Evolutionary conservation across 2,797 vertebrate species (phyloP).

Genomic region (Chelon auratus): DNA sequence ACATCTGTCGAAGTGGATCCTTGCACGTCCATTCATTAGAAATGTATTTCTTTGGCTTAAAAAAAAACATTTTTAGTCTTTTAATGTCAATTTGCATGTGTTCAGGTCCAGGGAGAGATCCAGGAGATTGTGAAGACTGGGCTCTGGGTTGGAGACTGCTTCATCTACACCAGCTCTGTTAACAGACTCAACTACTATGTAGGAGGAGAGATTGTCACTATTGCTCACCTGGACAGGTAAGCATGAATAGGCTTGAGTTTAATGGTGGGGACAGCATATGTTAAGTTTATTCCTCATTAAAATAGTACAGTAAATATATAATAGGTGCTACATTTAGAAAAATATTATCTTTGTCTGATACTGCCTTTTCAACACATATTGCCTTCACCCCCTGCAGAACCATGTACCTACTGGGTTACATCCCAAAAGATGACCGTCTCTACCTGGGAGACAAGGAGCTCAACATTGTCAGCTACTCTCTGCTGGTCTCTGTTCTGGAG

Average conservation of each 20-base stretch:
- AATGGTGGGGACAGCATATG: not conserved
- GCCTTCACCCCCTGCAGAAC: slow-evolving; percentile 83
- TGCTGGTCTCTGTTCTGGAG: slow-evolving; percentile 96
- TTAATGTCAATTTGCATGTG: not conserved
- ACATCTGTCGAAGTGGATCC: slow-evolving; percentile 28
- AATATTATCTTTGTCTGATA: not conserved
- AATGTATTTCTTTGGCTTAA: not conserved
- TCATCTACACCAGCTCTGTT: slow-evolving; percentile 99
- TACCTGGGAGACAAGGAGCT: slow-evolving; percentile 99
- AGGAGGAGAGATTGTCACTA: slow-evolving; percentile 98
- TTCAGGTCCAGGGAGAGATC: slow-evolving; percentile 97
- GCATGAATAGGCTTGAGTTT: not conserved
- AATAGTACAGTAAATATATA: not conserved
- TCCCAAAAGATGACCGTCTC: slow-evolving; percentile 97
- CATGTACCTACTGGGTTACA: slow-evolving; percentile 98
- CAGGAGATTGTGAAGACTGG: slow-evolving; percentile 99
- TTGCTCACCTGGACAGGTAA: slow-evolving; percentile 98
- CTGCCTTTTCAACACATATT: not conserved
- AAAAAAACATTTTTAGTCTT: not conserved
- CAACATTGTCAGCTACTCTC: slow-evolving; percentile 97
- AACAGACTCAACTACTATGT: slow-evolving; percentile 99
- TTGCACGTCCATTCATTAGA: not conserved
- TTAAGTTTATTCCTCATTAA: not conserved
- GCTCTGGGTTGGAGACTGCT: slow-evolving; percentile 98
- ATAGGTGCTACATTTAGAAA: slow-evolving; percentile 1